Base-by-base conservation (phyloP, 30 jellyfish, hydroid and myxozoan genomes). In the Aurelia aurita complex sp. Pacific region DNA sequence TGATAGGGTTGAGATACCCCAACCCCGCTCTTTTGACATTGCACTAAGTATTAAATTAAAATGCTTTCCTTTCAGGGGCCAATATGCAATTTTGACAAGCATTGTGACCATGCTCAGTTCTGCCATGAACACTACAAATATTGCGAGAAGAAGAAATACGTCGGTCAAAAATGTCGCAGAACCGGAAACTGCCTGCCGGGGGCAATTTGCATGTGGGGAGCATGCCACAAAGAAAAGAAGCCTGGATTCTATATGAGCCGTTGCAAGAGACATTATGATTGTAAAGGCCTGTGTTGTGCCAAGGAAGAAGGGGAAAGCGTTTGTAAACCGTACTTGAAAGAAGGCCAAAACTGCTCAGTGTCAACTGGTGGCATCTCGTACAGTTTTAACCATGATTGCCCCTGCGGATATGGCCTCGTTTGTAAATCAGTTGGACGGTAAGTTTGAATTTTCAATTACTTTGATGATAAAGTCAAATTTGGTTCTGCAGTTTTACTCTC, bases 281-380 rank as follows among this genome's bases (percentile, higher is more conserved):
- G 99, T 43, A 67, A 82, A 53, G 97, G 97, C 13, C 83, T 94
- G 35, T 94, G 99, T 77, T 94, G 99, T 57, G 97, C 96, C 35
- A 74, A 90, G 10, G 79, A 83, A 74, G 64, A 84, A 32, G 99
- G 99, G 38, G 96, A 84, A 57, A 74, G 86, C 71, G 60, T 89
- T 18, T 94, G 99, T 80, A 94, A 94, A 79, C 89, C 82, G 66
- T 80, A 84, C 79, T 64, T 88, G 65, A 61, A 67, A 62, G 97
- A 94, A 62, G 96, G 96, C 52, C 89, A 89, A 33, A 64, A 69
- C 70, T 94, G 99, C 86, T 29, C 91, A 33, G 94, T 84, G 14
- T 86, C 94, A 23, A 77, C 23, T 32, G 97, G 97, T 0, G 96
- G 95, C 43, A 57, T 74, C 13, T 33, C 40, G 10, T 90, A 76